Evolutionary conservation across 2,888 invertebrate species (phyloP), one percentile per base, ranked within the genome.

Genomic region (Hirudinaria manillensis): DNA sequence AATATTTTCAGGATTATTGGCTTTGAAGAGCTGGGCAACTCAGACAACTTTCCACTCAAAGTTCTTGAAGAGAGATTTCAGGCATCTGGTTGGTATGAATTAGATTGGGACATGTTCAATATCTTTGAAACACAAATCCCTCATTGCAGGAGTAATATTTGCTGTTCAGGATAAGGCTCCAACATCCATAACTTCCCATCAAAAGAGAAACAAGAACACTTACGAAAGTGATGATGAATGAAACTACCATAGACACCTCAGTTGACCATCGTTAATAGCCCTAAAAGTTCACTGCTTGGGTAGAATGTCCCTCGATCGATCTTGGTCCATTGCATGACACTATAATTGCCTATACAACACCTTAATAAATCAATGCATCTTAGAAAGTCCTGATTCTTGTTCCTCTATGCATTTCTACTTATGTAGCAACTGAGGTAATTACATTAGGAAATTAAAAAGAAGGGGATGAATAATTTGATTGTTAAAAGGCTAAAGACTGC

Each of bases 11-110:
- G 84, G 76, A 78, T 84, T 34, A 77, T 82, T 76, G 84, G 84
- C 6, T 84, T 84, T 81, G 83, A 83, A 65, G 83, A 83, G 36
- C 76, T 84, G 36, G 83, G 83, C 21, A 81, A 82, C 74, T 79
- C 81, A 51, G 83, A 83, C 76, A 80, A 79, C 73, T 84, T 84
- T 78, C 78, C 79, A n/a, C 81, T 82, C 36, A 76, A 76, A 61
- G 78, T 80, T 4, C 77, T 84, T 61, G 84, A 84, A 78, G 80
- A 77, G 72, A 78, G 83, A 76, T 78, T 84, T 2, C 81, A 80
- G 34, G 80, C 79, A 78, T 81, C 82, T 80, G 83, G 83, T 83
- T 74, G 34, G 77, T 76, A 34, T 75, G 13, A 45, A 16, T 34
- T 32, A 32, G 29, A 2, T 4, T 27, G 16, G n/a, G 29, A 16